A percentile compares a stretch with the other conserved stretches of the same genome.
These are phyloP conservation scores for Chionis minor DNA, from an alignment of 2,113 vertebrate genomes.

Conservation along the genomic window DNA sequence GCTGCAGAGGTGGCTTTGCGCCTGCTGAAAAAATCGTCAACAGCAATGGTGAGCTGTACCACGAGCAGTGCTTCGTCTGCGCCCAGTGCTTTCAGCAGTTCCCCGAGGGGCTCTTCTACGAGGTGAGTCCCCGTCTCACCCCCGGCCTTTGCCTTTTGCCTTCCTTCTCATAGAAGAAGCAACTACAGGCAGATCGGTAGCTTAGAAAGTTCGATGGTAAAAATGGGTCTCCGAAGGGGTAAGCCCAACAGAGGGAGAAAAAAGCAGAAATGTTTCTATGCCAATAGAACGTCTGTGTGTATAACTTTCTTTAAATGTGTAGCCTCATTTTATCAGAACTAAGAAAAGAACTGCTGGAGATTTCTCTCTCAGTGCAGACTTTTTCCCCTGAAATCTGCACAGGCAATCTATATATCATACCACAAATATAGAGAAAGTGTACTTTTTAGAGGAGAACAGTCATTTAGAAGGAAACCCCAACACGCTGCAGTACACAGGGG, in stretches of 20 bases:
- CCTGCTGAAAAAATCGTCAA: constrained; percentile 96
- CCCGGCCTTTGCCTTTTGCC: neutral
- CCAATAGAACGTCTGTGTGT: neutral
- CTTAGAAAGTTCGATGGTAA: neutral
- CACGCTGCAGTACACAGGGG: neutral
- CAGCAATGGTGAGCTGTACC: constrained; percentile 96
- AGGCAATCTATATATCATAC: neutral
- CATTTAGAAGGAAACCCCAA: neutral
- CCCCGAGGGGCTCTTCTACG: constrained; percentile 95
- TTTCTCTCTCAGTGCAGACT: neutral
- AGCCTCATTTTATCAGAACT: neutral
- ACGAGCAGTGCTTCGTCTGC: constrained; percentile 95
- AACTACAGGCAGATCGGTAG: neutral
- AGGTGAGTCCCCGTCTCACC: constrained; percentile 74
- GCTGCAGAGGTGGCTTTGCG: constrained; percentile 90
- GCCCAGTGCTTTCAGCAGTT: constrained; percentile 99
- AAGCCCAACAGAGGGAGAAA: neutral
- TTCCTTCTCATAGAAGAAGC: neutral
- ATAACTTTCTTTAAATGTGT: neutral
- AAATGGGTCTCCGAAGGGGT: neutral
- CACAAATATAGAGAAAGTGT: neutral
- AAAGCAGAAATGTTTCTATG: neutral
- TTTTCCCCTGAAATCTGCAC: neutral
- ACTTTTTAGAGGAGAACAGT: neutral
- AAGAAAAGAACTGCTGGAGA: neutral